Evolutionary conservation across 2,888 invertebrate species (phyloP), one percentile per base, ranked within the genome.

Genomic region (Erebia palarica): DNA sequence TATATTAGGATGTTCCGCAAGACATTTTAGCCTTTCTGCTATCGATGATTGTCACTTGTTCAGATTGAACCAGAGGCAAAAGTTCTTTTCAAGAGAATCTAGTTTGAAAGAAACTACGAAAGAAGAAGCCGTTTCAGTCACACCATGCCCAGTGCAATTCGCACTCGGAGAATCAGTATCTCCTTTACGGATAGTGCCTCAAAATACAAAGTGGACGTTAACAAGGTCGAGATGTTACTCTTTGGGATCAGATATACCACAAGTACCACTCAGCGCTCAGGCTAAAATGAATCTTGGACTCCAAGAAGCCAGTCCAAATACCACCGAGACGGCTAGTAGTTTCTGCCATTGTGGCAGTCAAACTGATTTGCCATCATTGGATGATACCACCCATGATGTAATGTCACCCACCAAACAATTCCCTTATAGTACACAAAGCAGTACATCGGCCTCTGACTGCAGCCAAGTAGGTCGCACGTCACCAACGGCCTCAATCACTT

Each of bases 271-370:
- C 67, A 95, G 95, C 79, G 94, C 95, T 65, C 94, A 95, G 83
- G 94, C 95, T 2, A 92, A 95, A 79, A 89, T 95, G 77, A 95
- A 95, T 81, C 87, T 96, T 64, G 96, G 96, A 14, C 89, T 95
- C 76, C 94, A 94, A 75, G 91, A 92, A 81, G 82, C 88, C n/a
- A 94, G 93, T 76, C 87, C 90, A 3, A 91, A 87, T 79, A 88
- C 86, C 78, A 79, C 81, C 71, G 88, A 88, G 77, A 85, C 92
- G 78, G 78, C 81, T n/a, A 86, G 84, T 76, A 87, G 88, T 69
- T 95, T 95, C 78, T 95, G 96, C 80, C 95, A 96, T 76, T 96
- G 96, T 81, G 95, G 96, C 76, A 96, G 96, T 84, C 96, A 96
- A 84, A 96, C 95, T 13, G 96, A 96, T 77, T 87, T 96, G 63